These are phyloP conservation scores for Cheilosia impressa DNA, from an alignment of 2,888 invertebrate species.

Conservation along the genomic window DNA sequence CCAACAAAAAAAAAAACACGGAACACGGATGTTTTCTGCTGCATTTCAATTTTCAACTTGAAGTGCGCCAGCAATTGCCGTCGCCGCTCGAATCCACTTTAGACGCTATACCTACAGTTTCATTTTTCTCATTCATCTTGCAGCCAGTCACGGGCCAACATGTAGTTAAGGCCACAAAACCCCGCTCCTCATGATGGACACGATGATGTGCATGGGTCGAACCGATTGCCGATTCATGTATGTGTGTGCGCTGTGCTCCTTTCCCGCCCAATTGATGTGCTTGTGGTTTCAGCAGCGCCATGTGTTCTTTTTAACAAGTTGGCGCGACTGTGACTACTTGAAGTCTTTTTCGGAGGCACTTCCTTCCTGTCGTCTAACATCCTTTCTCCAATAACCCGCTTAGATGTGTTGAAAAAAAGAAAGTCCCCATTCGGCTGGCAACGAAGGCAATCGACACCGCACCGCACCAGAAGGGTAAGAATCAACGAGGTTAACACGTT, in stretches of 20 bases:
- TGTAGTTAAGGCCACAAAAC: slow-evolving; percentile 63
- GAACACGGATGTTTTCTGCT: slow-evolving; percentile 24
- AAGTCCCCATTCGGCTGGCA: not conserved
- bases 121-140: slow-evolving; percentile 48
- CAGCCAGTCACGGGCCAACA: slow-evolving; percentile 47
- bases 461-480: slow-evolving; percentile 8
- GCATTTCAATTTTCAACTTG: slow-evolving; percentile 55
- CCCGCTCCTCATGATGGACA: slow-evolving; percentile 54
- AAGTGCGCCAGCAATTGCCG: slow-evolving; percentile 42
- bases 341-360: slow-evolving; percentile 12
- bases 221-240: slow-evolving; percentile 31
- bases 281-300: slow-evolving; percentile 6
- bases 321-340: slow-evolving; percentile 32
- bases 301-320: slow-evolving; percentile 48
- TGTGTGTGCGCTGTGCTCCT: slow-evolving; percentile 6
- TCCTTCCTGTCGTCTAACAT: slow-evolving; percentile 20
- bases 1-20: slow-evolving; percentile 1
- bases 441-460: slow-evolving; percentile 55
- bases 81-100: slow-evolving; percentile 28
- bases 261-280: slow-evolving; percentile 42
- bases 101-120: slow-evolving; percentile 2
- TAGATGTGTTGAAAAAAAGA: slow-evolving; percentile 6
- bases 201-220: slow-evolving; percentile 36
- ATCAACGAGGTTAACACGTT: slow-evolving; percentile 49
- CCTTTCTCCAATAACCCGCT: slow-evolving; percentile 33